A percentile compares a stretch with the other conserved stretches of the same genome.
phyloP scores from a whole-genome alignment of 2,797 vertebrate genomes.

The Melanotaenia boesemani region DNA sequence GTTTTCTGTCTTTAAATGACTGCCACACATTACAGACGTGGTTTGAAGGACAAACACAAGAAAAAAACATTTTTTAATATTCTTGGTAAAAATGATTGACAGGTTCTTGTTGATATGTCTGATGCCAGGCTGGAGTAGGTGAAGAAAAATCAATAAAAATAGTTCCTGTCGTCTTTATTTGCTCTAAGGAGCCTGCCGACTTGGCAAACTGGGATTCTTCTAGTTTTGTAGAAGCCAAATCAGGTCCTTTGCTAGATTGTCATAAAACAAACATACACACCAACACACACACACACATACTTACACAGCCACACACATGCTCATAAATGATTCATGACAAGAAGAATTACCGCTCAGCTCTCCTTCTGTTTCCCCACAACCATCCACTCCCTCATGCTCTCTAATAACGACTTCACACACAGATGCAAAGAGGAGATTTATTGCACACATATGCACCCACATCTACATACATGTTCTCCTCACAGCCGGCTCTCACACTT shows the following conservation, averaged over 20 bases:
- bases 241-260: constrained; percentile 5
- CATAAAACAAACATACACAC: constrained; percentile 13
- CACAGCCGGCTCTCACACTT: constrained; percentile 11
- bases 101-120: too few relatives aligned
- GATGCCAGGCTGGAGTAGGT: too few relatives aligned
- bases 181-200: constrained; percentile 4
- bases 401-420: constrained; percentile 46
- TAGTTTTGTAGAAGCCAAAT: constrained; percentile 30
- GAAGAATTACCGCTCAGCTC: constrained; percentile 56
- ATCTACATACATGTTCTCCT: background rate
- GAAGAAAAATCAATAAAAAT: constrained; percentile 8
- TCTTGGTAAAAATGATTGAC: too few relatives aligned
- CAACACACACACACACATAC: background rate
- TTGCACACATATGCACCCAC: background rate
- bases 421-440: constrained; percentile 6
- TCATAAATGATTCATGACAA: constrained; percentile 67
- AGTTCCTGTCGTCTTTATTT: constrained; percentile 1
- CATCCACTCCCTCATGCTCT: constrained; percentile 45
- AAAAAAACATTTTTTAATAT: too few relatives aligned
- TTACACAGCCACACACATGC: constrained; percentile 4
- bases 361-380: constrained; percentile 60
- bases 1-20: too few relatives aligned
- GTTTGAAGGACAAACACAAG: too few relatives aligned
- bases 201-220: constrained; percentile 46
- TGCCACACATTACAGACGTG: too few relatives aligned